phyloP scores from a whole-genome alignment of 1,140 invertebrate species.

The Neodiprion virginianus region DNA sequence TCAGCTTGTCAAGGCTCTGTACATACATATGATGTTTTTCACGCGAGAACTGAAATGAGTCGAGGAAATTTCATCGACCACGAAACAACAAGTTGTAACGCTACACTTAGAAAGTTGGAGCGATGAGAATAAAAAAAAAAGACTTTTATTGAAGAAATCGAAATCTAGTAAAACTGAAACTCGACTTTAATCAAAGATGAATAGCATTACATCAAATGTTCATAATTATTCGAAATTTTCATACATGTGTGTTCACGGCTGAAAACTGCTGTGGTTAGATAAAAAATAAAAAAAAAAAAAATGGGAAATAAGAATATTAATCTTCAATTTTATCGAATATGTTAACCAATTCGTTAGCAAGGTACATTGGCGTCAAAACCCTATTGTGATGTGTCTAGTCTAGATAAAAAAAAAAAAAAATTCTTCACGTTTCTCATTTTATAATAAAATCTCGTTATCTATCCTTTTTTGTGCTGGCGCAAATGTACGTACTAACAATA shows the following conservation, averaged over 20 bases:
- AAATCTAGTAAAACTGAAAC: not conserved
- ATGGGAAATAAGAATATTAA: not conserved
- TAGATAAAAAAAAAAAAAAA: slow-evolving; percentile 24
- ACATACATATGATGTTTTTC: not conserved
- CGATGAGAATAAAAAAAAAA: not conserved
- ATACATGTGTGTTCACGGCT: not conserved
- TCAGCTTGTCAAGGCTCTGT: slow-evolving; percentile 9
- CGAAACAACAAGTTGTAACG: slow-evolving; percentile 5
- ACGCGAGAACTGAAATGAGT: not conserved
- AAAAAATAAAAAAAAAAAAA: not conserved
- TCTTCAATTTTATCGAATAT: not conserved
- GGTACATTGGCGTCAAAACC: slow-evolving; percentile 7
- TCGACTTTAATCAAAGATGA: no score
- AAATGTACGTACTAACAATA: slow-evolving; percentile 50
- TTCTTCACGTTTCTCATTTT: slow-evolving; percentile 16
- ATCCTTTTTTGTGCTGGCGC: slow-evolving; percentile 50
- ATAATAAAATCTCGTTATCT: slow-evolving; percentile 15
- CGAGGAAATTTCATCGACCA: not conserved
- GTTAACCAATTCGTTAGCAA: not conserved
- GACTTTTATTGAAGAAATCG: not conserved
- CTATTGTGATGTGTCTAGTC: slow-evolving; percentile 38
- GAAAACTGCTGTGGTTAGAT: not conserved
- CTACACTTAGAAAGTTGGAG: not conserved
- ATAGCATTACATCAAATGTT: not conserved
- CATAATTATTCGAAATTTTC: not conserved